These are phyloP conservation scores for Uropetala carovei DNA, from an alignment of 2,888 invertebrate species.

Conservation along the genomic window DNA sequence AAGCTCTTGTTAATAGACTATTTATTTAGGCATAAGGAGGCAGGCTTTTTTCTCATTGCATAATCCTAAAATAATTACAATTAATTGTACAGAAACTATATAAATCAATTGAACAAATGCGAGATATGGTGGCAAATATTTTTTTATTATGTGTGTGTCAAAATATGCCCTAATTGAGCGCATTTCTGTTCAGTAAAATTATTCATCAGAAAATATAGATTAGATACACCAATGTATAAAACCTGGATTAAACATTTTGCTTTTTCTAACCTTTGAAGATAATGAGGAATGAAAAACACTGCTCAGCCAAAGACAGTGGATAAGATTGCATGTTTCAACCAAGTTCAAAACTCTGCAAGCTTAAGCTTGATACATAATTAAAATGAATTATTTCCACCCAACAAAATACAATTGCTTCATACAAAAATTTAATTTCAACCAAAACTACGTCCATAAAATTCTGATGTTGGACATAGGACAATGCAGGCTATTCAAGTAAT, in stretches of 20 bases:
- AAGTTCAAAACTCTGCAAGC: background rate
- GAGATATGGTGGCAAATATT: slow-evolving; percentile 60
- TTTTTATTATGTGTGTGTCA: slow-evolving; percentile 32
- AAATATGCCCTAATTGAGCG: slow-evolving; percentile 34
- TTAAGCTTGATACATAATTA: background rate
- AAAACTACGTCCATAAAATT: background rate
- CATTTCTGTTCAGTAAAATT: slow-evolving; percentile 31
- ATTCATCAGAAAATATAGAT: slow-evolving; percentile 35
- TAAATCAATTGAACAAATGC: slow-evolving; percentile 42
- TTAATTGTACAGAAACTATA: slow-evolving; percentile 35
- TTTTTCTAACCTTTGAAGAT: slow-evolving; percentile 11
- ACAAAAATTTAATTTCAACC: background rate
- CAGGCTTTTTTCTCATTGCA: slow-evolving; percentile 4
- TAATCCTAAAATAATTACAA: background rate
- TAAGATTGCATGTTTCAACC: background rate
- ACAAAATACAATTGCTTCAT: background rate
- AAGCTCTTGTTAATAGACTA: background rate
- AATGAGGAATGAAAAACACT: slow-evolving; percentile 19
- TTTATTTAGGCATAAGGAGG: slow-evolving; percentile 12
- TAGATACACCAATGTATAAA: background rate
- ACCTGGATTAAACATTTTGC: slow-evolving; percentile 18
- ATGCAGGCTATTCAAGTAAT: background rate
- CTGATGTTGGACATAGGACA: background rate
- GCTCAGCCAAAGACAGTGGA: background rate
- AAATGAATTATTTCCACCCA: background rate